Percentiles rank a stretch among this genome's conserved stretches.
Evolutionary conservation across 2,888 invertebrate genomes (phyloP).

Genomic region (Ellobium chinense): DNA sequence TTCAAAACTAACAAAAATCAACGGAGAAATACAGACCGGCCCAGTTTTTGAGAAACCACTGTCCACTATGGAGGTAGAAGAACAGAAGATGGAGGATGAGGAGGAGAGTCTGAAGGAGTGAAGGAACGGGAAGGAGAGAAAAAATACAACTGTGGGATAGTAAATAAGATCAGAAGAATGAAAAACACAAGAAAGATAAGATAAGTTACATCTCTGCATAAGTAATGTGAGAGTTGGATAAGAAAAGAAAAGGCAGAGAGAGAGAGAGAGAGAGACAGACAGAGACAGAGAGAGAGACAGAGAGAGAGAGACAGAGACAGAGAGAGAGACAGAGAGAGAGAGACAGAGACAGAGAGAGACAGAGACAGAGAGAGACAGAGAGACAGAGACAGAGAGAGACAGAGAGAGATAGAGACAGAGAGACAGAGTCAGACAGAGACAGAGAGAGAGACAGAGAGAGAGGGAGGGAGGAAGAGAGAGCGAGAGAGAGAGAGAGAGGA

Average conservation of each 20-base stretch:
- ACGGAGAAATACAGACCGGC: too few relatives aligned
- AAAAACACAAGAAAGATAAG: too few relatives aligned
- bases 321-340: slow-evolving; percentile 21
- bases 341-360: slow-evolving; percentile 14
- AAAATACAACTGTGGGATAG: too few relatives aligned
- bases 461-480: slow-evolving; percentile 11
- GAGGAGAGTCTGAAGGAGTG: too few relatives aligned
- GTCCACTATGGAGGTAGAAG: too few relatives aligned
- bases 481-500: slow-evolving; percentile 1
- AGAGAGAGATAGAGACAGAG: slow-evolving; percentile 31
- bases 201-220: too few relatives aligned
- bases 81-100: too few relatives aligned
- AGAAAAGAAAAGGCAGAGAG: neutral
- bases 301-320: slow-evolving; percentile 16
- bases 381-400: slow-evolving; percentile 25
- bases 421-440: slow-evolving; percentile 15
- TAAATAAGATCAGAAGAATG: too few relatives aligned
- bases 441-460: slow-evolving; percentile 23
- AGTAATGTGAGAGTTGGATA: too few relatives aligned
- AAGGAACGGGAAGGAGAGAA: too few relatives aligned
- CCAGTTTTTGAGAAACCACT: too few relatives aligned
- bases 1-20: too few relatives aligned
- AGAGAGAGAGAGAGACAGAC: slow-evolving; percentile 18
- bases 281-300: slow-evolving; percentile 16
- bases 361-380: slow-evolving; percentile 27